Conservation (phyloP, 2,797 vertebrate genomes). For the Lophius americanus region DNA sequence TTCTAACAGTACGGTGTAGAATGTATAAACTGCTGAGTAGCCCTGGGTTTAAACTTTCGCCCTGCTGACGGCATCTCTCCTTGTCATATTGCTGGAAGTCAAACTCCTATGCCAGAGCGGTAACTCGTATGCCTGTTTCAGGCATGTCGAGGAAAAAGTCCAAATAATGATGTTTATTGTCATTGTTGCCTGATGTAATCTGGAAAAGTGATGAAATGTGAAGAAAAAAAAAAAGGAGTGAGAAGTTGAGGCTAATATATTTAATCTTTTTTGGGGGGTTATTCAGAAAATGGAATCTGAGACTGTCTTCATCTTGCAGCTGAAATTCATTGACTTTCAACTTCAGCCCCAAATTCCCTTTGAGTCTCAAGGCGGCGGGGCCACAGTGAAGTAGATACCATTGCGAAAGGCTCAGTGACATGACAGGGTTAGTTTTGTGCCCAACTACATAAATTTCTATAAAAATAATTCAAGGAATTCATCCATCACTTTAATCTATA, state of each 20-base stretch:
- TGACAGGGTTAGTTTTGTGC: no score
- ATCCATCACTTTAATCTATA: no score
- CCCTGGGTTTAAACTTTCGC: conserved; percentile 21
- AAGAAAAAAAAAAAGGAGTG: neutral
- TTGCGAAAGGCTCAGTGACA: no score
- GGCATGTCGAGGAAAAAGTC: neutral
- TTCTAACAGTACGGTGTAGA: conserved; percentile 57
- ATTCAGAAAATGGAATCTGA: conserved; percentile 30
- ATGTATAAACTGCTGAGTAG: conserved; percentile 66
- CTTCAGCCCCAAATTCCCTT: no score
- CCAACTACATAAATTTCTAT: no score
- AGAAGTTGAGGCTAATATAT: no score
- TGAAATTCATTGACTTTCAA: neutral
- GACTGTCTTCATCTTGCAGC: conserved; percentile 4
- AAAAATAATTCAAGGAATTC: no score
- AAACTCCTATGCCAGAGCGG: neutral
- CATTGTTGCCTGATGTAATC: neutral
- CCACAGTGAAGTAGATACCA: no score
- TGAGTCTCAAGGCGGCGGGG: no score
- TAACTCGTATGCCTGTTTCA: no score
- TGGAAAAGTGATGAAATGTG: neutral
- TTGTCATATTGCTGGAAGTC: neutral
- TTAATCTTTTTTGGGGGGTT: neutral
- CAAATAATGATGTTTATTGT: neutral
- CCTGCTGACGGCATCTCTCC: conserved; percentile 4